Conservation (phyloP, 2,113 vertebrate species). For the Glareola pratincola region DNA sequence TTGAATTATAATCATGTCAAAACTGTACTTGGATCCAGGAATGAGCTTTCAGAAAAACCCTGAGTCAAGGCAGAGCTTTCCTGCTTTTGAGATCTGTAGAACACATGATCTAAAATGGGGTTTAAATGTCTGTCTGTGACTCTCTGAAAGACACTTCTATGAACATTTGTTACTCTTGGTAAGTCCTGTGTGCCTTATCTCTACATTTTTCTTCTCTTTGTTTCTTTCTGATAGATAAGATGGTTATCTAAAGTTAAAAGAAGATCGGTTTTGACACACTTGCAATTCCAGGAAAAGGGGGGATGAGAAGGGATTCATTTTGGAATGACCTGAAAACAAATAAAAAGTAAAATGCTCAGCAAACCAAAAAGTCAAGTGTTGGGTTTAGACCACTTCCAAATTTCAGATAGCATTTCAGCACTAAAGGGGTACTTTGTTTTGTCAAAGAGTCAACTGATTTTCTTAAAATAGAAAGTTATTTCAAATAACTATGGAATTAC, state of each 20-base stretch:
- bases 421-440: background rate
- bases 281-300: background rate
- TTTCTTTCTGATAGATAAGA: background rate
- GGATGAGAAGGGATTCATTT: background rate
- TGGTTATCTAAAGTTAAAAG: background rate
- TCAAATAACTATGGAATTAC: background rate
- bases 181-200: background rate
- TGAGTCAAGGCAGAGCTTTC: slow-evolving; percentile 18
- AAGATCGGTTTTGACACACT: background rate
- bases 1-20: slow-evolving; percentile 52
- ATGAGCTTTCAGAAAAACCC: slow-evolving; percentile 37
- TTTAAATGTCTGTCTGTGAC: slow-evolving; percentile 12
- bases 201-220: background rate
- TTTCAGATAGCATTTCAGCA: background rate
- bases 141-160: background rate
- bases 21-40: slow-evolving; percentile 29
- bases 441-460: background rate
- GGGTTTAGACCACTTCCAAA: background rate
- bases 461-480: background rate
- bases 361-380: background rate
- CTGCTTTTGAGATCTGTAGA: background rate
- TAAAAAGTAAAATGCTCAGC: background rate
- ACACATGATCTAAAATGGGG: background rate
- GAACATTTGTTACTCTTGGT: background rate
- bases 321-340: background rate